Base-by-base conservation (phyloP, 1,140 invertebrate genomes). In the Orchestia grillus region DNA sequence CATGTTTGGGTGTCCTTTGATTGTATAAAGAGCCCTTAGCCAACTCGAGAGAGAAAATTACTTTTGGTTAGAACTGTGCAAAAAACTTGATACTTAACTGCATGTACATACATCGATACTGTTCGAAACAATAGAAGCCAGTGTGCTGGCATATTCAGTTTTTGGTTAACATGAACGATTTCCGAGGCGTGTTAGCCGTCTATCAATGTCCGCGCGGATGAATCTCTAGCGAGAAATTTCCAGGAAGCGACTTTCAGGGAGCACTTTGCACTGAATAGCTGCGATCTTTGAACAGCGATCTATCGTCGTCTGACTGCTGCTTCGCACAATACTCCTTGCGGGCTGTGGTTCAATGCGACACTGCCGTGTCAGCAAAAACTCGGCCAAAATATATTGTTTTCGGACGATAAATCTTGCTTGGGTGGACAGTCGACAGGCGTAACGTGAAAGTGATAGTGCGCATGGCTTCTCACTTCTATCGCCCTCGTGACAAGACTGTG, bases 321-420 rank as follows among this genome's bases (percentile, higher is more conserved):
- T 11, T 91, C 44, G 28, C 41, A 91, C 88, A 91, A 91, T 91
- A 36, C 88, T 42, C 4, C 44, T 44, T 28, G 41, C 42, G 41
- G 44, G 88, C 47, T n/a, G n/a, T 8, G 41, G 88, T 47, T 94
- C 92, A 44, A 45, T 45, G 36, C 92, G 44, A 94, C 47, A 94
- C 92, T 94, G 4, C 92, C 41, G 43, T 45, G 92, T 94, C 92
- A 94, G 92, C 92, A 45, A 94, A 94, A 94, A 94, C 41, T 47
- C 92, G 6, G 40, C 43, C 92, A 94, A n/a, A 40, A 94, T 94
- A 94, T 94, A 94, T 94, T 94, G 44, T 94, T 94, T 94, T 94
- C 16, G 43, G 92, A 40, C 44, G 44, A 94, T 94, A 94, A 94
- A 94, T 94, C 44, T 94, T 47, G 8, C 43, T 94, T 94, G 92